phyloP scores from a whole-genome alignment of 2,888 invertebrate species.

The Patella pellucida region DNA sequence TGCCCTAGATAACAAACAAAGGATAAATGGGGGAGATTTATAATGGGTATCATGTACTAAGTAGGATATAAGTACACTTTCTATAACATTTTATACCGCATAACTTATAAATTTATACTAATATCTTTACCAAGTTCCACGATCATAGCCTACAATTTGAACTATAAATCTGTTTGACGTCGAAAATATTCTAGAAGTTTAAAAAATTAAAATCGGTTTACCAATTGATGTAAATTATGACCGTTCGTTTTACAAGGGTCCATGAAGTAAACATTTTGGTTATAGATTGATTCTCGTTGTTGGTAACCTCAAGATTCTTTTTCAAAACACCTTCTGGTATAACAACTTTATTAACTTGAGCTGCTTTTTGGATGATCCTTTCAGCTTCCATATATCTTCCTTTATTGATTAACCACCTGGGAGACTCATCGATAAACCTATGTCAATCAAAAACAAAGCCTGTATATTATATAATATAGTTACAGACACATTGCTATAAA shows the following conservation, averaged over 20 bases:
- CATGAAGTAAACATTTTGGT: neutral
- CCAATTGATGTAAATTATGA: neutral
- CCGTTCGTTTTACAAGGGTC: neutral
- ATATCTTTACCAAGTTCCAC: no score
- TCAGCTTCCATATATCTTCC: conserved; percentile 43
- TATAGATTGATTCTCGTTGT: neutral
- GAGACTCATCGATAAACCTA: conserved; percentile 50
- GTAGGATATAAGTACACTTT: no score
- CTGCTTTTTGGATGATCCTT: conserved; percentile 40
- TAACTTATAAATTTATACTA: no score
- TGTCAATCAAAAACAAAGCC: no score
- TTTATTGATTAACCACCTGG: conserved; percentile 46
- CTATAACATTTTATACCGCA: no score
- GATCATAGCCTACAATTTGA: no score
- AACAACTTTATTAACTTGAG: conserved; percentile 39
- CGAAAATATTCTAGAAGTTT: no score
- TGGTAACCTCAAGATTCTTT: neutral
- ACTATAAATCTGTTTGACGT: no score
- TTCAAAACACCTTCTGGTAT: conserved; percentile 39
- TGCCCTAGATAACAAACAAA: conserved; percentile 29
- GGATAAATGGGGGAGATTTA: no score
- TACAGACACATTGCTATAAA: no score
- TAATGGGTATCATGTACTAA: no score
- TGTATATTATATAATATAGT: no score
- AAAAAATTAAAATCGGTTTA: neutral